Base-by-base conservation (phyloP, 1,140 invertebrate genomes). In the Theocolax elegans region DNA sequence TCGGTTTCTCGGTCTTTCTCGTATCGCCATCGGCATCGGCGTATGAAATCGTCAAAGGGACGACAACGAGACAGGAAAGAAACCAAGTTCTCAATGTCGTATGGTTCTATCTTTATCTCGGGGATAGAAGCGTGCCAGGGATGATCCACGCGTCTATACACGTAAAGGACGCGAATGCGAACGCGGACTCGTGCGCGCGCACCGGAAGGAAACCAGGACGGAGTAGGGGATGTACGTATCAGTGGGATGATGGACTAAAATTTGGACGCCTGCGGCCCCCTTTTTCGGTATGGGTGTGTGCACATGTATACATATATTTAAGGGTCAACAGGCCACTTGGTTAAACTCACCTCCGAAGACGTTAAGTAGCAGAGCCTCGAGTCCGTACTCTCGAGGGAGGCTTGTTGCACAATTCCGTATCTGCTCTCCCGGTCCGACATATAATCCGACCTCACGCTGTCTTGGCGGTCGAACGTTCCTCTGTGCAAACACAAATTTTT, bases 301-400 rank as follows among this genome's bases (percentile, higher is more conserved):
- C n/a, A n/a, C 31, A 25, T 48, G 6, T 35, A 48, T 2, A 35
- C 40, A n/a, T 48, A 56, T n/a, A n/a, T n/a, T n/a, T n/a, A n/a
- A 42, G 46, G 56, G 54, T 67, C 66, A 67, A 67, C 42, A 67
- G 54, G 56, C 15, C 54, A 67, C 54, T 67, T 51, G 29, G 54
- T 63, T 23, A 71, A 73, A 90, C 94, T 94, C 88, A 97, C 95
- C 94, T 97, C 95, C 74, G 95, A 97, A 62, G 95, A 97, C 72
- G 95, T 97, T 80, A 97, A 89, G 88, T 97, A 97, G 86, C 94
- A 96, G 64, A 96, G 91, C 75, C 94, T 89, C 60, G 95, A 96
- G 87, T 97, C 95, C 17, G 94, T 95, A 85, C 95, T 96, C 80
- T 97, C 95, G 56, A 97, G 91, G 59, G 95, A 97, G 44, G 94